These are phyloP conservation scores for Triops longicaudatus DNA, from an alignment of 1,140 invertebrate species.

Conservation along the genomic window DNA sequence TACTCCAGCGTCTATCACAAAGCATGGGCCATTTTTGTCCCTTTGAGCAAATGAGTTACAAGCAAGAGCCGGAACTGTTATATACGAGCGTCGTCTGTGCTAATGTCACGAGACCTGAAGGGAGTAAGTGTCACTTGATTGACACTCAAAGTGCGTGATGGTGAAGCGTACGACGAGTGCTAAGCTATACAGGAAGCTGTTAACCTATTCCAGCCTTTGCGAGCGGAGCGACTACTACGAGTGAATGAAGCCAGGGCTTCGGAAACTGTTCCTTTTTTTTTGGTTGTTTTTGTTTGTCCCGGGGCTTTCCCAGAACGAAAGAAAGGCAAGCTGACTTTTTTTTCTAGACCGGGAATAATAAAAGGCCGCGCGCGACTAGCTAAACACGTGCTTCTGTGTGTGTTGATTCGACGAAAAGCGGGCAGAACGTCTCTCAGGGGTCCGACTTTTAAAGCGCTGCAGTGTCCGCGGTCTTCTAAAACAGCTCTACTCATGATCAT, in stretches of 20 bases:
- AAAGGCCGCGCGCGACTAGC: neutral
- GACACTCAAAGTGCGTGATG: neutral
- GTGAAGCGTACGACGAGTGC: neutral
- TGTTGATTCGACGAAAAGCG: slow-evolving; percentile 9
- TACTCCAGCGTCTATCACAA: too few relatives aligned
- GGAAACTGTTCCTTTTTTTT: neutral
- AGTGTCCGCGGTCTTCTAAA: neutral
- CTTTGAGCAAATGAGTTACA: too few relatives aligned
- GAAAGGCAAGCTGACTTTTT: slow-evolving; percentile 19
- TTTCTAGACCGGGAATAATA: slow-evolving; percentile 19
- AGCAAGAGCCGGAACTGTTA: neutral
- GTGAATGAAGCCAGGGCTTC: slow-evolving; percentile 12
- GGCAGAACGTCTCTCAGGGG: neutral
- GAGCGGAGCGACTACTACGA: neutral
- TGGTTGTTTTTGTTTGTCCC: neutral
- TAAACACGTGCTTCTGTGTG: slow-evolving; percentile 27
- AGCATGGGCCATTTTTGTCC: too few relatives aligned
- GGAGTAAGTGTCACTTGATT: neutral
- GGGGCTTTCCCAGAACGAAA: neutral
- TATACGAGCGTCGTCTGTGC: neutral
- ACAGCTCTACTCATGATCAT: slow-evolving; percentile 6
- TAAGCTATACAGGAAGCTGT: neutral
- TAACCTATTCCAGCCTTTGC: neutral
- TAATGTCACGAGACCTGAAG: neutral
- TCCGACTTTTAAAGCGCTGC: neutral